A percentile compares a stretch with the other conserved stretches of the same genome.
phyloP scores from a whole-genome alignment of 2,113 vertebrate species.

The Chaetorhynchus papuensis region DNA sequence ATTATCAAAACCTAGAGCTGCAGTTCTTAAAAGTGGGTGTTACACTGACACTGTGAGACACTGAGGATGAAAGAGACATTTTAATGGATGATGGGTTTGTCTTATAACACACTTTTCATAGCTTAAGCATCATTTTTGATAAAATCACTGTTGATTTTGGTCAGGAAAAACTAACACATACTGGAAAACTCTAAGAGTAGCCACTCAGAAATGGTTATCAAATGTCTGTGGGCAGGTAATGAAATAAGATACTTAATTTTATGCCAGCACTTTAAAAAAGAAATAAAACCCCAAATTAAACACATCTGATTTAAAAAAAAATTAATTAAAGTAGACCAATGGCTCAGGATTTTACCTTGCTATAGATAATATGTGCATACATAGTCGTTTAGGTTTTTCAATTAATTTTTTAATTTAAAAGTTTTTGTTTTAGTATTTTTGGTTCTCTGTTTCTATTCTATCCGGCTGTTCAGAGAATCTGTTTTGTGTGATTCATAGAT shows the following conservation, averaged over 20 bases:
- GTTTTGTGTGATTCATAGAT: neutral
- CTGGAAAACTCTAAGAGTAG: neutral
- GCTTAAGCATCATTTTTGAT: neutral
- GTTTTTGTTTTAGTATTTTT: neutral
- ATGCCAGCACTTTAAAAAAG: neutral
- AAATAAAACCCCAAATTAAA: neutral
- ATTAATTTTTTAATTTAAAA: neutral
- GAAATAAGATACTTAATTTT: neutral
- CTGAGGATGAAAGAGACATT: neutral
- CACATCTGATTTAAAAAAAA: neutral
- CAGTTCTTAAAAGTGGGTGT: neutral
- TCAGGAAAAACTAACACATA: neutral
- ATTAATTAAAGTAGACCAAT: neutral
- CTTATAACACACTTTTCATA: neutral
- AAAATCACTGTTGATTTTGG: neutral
- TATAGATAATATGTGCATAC: neutral
- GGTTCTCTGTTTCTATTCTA: neutral
- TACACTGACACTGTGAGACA: neutral
- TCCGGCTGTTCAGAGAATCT: neutral
- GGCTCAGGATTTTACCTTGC: neutral
- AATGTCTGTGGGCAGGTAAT: neutral
- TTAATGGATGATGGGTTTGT: neutral
- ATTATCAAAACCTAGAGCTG: neutral
- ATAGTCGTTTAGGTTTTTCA: neutral
- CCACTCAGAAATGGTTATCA: neutral